Conservation (phyloP, 2,797 vertebrate genomes). For the Uromys caudimaculatus region DNA sequence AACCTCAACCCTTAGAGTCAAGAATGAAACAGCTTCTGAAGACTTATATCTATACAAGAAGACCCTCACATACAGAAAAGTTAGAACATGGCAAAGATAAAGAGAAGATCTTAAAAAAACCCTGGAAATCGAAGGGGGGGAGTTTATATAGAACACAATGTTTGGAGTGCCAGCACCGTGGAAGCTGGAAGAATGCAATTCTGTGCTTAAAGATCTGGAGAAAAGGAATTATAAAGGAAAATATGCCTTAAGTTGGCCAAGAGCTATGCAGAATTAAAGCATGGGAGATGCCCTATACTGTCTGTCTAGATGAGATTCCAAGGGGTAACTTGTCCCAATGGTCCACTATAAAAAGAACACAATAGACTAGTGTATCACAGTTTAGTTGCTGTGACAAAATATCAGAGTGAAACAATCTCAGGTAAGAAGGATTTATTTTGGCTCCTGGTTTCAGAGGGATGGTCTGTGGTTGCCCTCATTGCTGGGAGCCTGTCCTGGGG, state of each 20-base stretch:
- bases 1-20: background rate
- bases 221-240: background rate
- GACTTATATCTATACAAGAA: background rate
- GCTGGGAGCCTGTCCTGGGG: background rate
- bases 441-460: background rate
- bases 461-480: background rate
- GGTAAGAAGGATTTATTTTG: background rate
- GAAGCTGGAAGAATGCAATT: background rate
- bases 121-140: background rate
- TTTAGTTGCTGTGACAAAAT: background rate
- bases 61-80: background rate
- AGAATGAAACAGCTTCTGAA: background rate
- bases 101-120: background rate
- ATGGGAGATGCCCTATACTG: background rate
- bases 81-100: background rate
- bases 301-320: background rate
- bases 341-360: background rate
- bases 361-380: too few species aligned
- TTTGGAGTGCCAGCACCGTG: background rate
- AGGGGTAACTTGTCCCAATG: background rate
- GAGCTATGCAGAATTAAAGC: background rate
- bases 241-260: background rate
- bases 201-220: background rate
- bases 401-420: background rate
- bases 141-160: background rate